A percentile compares a stretch with the other conserved stretches of the same genome.
phyloP scores from a whole-genome alignment of 2,113 vertebrate species.

The Oncorhynchus clarkii region DNA sequence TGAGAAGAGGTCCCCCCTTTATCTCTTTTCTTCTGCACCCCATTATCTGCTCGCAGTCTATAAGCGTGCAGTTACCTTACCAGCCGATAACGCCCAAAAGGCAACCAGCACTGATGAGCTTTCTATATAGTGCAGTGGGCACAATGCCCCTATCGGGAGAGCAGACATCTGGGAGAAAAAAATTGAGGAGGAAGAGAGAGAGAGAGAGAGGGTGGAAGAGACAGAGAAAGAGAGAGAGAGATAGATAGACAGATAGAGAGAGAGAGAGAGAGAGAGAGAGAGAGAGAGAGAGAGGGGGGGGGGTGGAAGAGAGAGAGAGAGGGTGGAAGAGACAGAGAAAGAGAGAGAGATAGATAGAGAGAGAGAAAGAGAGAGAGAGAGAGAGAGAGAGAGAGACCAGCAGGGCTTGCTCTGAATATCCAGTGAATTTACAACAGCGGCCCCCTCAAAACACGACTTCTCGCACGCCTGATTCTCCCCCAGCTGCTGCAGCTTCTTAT shows the following conservation, averaged over 20 bases:
- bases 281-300: conserved; percentile 29
- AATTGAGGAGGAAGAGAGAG: conserved; percentile 8
- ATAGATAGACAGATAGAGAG: conserved; percentile 1
- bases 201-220: conserved; percentile 12
- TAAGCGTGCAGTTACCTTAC: conserved; percentile 95
- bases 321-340: background rate
- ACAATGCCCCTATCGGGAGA: conserved; percentile 93
- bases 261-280: conserved; percentile 5
- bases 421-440: conserved; percentile 83
- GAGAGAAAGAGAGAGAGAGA: no score
- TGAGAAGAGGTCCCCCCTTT: conserved; percentile 94
- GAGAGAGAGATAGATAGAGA: no score
- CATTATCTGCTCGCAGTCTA: conserved; percentile 97
- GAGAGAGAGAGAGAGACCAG: conserved; percentile 60
- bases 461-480: conserved; percentile 80
- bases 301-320: conserved; percentile 42
- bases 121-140: conserved; percentile 87
- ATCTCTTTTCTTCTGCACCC: conserved; percentile 90
- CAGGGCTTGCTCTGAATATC: conserved; percentile 86
- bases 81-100: conserved; percentile 91
- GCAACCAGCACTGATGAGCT: conserved; percentile 97
- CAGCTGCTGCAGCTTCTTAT: conserved; percentile 90
- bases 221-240: background rate
- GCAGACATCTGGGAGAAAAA: conserved; percentile 67
- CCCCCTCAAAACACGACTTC: conserved; percentile 68